These are phyloP conservation scores for Bombylius major DNA, from an alignment of 2,888 invertebrate species.

Conservation along the genomic window DNA sequence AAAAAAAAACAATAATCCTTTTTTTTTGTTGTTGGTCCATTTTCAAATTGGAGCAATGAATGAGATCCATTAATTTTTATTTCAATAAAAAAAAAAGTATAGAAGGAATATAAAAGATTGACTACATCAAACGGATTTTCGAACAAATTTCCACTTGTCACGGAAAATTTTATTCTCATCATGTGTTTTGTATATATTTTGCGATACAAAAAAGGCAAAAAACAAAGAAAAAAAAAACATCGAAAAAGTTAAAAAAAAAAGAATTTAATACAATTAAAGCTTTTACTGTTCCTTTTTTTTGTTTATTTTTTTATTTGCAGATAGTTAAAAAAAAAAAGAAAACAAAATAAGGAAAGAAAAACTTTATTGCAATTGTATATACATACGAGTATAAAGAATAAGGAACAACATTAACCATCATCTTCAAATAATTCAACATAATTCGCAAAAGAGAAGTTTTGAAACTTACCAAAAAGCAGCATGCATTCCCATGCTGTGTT, in stretches of 20 bases:
- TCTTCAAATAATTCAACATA: no score
- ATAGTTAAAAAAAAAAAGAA: no score
- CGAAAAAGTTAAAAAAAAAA: no score
- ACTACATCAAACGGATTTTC: slow-evolving; percentile 3
- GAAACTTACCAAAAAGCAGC: not conserved
- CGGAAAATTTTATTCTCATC: not conserved
- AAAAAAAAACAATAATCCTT: no score
- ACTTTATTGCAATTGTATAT: no score
- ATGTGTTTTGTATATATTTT: not conserved
- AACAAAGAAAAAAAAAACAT: no score
- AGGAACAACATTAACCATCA: no score
- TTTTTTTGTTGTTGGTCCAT: not conserved
- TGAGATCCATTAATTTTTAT: slow-evolving; percentile 5
- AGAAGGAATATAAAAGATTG: not conserved
- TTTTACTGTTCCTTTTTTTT: no score
- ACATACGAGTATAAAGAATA: no score
- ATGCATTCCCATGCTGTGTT: slow-evolving; percentile 32
- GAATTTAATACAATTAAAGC: no score
- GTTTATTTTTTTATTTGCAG: no score
- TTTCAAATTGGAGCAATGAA: slow-evolving; percentile 4
- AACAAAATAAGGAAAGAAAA: no score
- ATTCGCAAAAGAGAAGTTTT: not conserved
- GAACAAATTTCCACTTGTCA: slow-evolving; percentile 10
- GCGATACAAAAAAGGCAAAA: not conserved
- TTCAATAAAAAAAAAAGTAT: not conserved